Evolutionary conservation across 2,113 vertebrate genomes (phyloP), one percentile per base, ranked within the genome.

Genomic region (Canis aureus): DNA sequence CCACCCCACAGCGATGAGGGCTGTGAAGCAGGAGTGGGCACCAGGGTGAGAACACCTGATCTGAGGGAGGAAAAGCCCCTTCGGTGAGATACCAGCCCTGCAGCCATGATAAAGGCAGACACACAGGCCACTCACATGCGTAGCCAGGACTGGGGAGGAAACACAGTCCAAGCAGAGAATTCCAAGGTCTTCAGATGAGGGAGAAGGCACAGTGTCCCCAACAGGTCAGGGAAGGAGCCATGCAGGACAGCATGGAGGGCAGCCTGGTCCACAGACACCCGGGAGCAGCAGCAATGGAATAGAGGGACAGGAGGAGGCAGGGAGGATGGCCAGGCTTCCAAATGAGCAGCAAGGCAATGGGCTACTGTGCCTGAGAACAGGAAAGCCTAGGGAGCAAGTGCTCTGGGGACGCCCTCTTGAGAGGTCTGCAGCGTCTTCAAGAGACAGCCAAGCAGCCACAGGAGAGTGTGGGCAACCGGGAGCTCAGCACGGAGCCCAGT

Each of bases 1-100:
- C 64, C 2, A 4, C 43, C 62, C 62, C 49, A 22, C 6, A 2
- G 29, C 16, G 17, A 23, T 0, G 4, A 2, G n/a, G 3, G 5
- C 53, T 8, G 6, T 2, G 23, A 38, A 11, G 66, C 53, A 27
- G 5, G 2, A 16, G 53, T 17, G 3, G 81, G 59, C 74, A 29
- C 25, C 23, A 29, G 74, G 25, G n/a, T 15, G 32, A 38, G n/a
- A 16, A 13, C 79, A 25, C 79, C 79, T 1, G 12, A 23, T 22
- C n/a, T 2, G 1, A 22, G 22, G n/a, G 22, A 38, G 43, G 43
- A 76, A 7, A 55, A 29, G 17, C 17, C 53, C 71, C 73, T 25
- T 12, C 0, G 22, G 73, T 73, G 73, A 38, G 73, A 74, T 6
- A 3, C 35, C 22, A 51, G 43, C 43, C 25, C 43, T 51, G 23